A percentile compares a stretch with the other conserved stretches of the same genome.
Evolutionary conservation across 1,140 invertebrate genomes (phyloP).

Genomic region (Bemisia tabaci): DNA sequence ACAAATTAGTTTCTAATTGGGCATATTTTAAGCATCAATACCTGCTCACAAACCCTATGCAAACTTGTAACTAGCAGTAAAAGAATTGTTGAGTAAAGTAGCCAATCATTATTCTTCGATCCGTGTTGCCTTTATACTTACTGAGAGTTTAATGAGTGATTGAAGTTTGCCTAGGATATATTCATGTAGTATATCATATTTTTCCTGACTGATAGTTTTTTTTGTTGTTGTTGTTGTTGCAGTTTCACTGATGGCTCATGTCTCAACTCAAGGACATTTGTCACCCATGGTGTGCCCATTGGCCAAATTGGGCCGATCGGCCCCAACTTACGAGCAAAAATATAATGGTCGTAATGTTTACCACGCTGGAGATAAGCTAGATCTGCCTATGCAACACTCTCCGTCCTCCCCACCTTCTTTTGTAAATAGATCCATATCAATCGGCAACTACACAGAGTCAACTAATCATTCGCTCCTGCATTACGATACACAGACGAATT

Average conservation of each 20-base stretch:
- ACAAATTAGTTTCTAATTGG: too few species aligned
- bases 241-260: slow-evolving; percentile 4
- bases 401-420: neutral
- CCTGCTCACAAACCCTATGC: neutral
- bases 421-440: neutral
- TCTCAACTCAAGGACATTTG: slow-evolving; percentile 25
- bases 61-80: neutral
- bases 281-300: slow-evolving; percentile 39
- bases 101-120: neutral
- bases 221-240: too few species aligned
- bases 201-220: too few species aligned
- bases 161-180: neutral
- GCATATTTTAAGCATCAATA: too few species aligned
- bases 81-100: too few species aligned
- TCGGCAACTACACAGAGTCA: neutral
- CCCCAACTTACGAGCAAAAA: slow-evolving; percentile 27
- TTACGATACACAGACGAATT: slow-evolving; percentile 1
- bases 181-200: neutral
- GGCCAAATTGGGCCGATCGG: slow-evolving; percentile 39
- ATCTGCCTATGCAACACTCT: neutral
- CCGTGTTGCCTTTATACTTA: neutral
- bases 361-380: neutral
- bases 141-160: neutral
- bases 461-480: neutral
- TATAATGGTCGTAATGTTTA: slow-evolving; percentile 5